Percentiles rank a stretch among this genome's conserved stretches.
Conservation (phyloP, 2,797 vertebrate species). For the Odontamblyopus rebecca region DNA sequence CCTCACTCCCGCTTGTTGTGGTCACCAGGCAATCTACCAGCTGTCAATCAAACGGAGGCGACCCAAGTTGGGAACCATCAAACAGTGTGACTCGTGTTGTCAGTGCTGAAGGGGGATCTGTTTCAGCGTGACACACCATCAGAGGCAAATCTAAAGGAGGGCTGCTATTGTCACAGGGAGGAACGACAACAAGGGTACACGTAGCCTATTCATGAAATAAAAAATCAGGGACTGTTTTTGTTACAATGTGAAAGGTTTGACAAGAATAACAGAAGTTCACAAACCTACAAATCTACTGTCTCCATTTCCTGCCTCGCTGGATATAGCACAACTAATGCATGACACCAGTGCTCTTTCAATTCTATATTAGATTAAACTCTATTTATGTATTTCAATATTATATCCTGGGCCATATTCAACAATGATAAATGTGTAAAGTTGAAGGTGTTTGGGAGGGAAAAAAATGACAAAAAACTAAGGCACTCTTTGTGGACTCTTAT, state of each 20-base stretch:
- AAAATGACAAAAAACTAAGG: too few species aligned
- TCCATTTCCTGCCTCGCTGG: background rate
- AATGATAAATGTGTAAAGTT: too few species aligned
- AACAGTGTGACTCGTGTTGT: conserved; percentile 70
- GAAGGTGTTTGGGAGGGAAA: too few species aligned
- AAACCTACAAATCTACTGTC: background rate
- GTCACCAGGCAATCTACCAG: conserved; percentile 76
- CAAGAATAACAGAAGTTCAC: conserved; percentile 19
- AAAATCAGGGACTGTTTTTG: conserved; percentile 25
- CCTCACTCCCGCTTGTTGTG: conserved; percentile 68
- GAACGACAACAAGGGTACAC: conserved; percentile 55
- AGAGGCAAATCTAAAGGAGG: conserved; percentile 69
- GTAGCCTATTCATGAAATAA: conserved; percentile 60
- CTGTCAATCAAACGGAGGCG: conserved; percentile 73
- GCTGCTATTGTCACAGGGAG: conserved; percentile 60
- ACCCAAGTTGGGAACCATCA: conserved; percentile 76
- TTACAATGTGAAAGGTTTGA: conserved; percentile 22
- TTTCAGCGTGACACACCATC: conserved; percentile 75
- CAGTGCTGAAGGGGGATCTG: conserved; percentile 75
- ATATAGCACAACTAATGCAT: background rate
- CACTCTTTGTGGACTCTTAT: too few species aligned
- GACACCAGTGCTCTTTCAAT: too few species aligned
- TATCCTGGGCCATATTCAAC: background rate
- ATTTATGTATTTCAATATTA: background rate
- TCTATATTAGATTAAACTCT: too few species aligned